Percentiles rank a stretch among this genome's conserved stretches.
phyloP scores from a whole-genome alignment of 2,888 invertebrate species.

The Schizaphis graminum region DNA sequence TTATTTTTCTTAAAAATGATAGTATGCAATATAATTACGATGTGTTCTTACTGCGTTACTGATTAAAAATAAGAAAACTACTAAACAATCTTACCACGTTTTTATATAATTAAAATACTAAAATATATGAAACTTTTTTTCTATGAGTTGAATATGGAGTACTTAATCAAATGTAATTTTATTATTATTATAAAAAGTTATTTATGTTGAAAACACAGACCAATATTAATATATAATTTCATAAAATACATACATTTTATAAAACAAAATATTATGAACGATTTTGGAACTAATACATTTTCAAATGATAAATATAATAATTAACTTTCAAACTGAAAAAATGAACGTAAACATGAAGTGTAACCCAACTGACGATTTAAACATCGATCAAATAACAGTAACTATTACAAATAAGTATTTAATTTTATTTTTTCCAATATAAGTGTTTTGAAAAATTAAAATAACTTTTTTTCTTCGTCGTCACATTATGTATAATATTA shows the following conservation, averaged over 20 bases:
- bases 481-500: background rate
- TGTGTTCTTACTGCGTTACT: background rate
- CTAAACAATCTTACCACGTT: background rate
- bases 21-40: background rate
- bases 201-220: background rate
- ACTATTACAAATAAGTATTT: background rate
- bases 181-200: background rate
- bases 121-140: background rate
- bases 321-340: no score
- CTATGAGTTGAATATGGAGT: no score
- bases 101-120: background rate
- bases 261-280: background rate
- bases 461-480: background rate
- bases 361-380: background rate
- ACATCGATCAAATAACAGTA: background rate
- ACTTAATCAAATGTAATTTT: background rate
- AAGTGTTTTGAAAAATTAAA: background rate
- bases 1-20: background rate
- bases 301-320: no score
- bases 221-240: no score
- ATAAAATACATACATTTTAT: background rate
- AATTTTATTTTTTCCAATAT: background rate
- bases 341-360: background rate
- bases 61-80: background rate
- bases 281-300: background rate